Evolutionary conservation across 2,113 vertebrate species (phyloP).

Genomic region (Odocoileus virginianus): DNA sequence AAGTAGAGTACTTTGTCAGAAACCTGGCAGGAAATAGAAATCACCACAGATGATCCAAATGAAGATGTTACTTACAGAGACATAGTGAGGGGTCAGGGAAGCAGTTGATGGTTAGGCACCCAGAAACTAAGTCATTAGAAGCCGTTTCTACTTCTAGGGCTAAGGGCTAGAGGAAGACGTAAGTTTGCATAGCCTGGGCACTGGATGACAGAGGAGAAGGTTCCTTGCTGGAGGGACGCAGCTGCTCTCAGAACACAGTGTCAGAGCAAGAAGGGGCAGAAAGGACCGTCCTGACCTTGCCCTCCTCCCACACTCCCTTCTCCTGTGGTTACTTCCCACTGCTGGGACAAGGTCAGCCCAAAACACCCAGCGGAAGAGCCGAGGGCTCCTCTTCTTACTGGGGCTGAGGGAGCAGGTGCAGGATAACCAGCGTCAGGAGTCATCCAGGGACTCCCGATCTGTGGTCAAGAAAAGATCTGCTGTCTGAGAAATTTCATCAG

Average conservation of each 20-base stretch:
- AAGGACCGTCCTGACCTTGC: background rate
- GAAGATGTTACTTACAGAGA: background rate
- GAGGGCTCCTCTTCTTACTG: background rate
- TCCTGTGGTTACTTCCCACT: background rate
- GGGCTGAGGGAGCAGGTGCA: background rate
- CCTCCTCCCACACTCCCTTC: background rate
- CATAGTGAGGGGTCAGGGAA: background rate
- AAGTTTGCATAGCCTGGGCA: background rate
- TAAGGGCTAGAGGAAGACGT: background rate
- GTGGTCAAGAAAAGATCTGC: background rate
- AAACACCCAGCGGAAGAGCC: background rate
- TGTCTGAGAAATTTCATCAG: background rate
- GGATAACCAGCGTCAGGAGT: background rate
- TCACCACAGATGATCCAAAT: background rate
- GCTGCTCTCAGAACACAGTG: background rate
- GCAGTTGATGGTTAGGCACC: background rate
- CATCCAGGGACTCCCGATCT: background rate
- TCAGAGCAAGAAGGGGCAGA: background rate
- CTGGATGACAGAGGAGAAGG: background rate
- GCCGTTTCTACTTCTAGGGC: background rate
- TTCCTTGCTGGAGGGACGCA: background rate
- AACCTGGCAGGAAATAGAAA: background rate
- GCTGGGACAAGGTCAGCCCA: background rate
- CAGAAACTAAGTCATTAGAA: background rate
- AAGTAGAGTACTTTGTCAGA: background rate